Evolutionary conservation across 2,888 invertebrate species (phyloP).

Genomic region (Vesta saturnalis): DNA sequence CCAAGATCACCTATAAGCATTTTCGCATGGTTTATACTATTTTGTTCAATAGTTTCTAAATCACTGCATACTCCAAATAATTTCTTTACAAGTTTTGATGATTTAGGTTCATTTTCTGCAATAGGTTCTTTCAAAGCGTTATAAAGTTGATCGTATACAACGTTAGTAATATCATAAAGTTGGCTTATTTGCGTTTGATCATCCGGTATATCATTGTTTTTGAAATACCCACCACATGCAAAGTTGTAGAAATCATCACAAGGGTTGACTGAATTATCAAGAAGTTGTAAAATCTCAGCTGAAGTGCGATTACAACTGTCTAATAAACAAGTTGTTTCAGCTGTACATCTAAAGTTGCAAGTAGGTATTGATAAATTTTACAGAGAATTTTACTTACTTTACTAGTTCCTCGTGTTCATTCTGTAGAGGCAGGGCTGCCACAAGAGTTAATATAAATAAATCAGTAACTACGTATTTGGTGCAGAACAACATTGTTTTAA

Average conservation of each 20-base stretch:
- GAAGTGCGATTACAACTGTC: slow-evolving; percentile 81
- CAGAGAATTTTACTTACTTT: neutral
- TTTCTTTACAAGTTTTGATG: slow-evolving; percentile 1
- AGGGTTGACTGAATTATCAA: slow-evolving; percentile 79
- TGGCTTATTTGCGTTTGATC: neutral
- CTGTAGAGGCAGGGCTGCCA: no score
- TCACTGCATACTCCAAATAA: slow-evolving; percentile 14
- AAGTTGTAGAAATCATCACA: slow-evolving; percentile 82
- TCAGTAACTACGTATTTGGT: no score
- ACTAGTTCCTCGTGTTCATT: no score
- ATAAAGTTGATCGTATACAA: slow-evolving; percentile 2
- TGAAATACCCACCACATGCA: slow-evolving; percentile 78
- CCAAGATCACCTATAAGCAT: slow-evolving; percentile 68
- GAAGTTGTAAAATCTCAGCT: slow-evolving; percentile 71
- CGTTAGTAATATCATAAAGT: neutral
- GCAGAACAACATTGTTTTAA: no score
- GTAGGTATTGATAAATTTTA: neutral
- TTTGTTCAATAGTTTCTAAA: slow-evolving; percentile 64
- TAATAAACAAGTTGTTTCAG: neutral
- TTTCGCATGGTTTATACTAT: slow-evolving; percentile 70
- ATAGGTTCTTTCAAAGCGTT: slow-evolving; percentile 6
- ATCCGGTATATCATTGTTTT: slow-evolving; percentile 73
- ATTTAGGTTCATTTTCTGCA: slow-evolving; percentile 40
- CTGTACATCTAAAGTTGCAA: neutral
- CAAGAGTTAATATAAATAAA: no score